These are phyloP conservation scores for Pangasius larnaudii DNA, from an alignment of 2,797 vertebrate species.

Conservation along the genomic window DNA sequence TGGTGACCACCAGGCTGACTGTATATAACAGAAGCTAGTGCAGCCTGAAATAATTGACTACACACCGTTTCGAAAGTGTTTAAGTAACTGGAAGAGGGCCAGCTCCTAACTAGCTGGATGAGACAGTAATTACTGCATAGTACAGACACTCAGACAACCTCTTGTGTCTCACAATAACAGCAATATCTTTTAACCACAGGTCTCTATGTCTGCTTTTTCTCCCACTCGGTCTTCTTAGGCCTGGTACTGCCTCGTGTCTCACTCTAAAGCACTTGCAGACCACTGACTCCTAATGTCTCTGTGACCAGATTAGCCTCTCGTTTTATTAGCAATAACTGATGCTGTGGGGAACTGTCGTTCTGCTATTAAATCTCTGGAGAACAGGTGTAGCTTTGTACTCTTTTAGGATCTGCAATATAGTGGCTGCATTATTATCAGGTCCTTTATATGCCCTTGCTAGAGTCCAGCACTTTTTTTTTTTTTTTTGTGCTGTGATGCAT, in stretches of 20 bases:
- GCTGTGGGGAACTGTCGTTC: neutral
- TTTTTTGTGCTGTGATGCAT: neutral
- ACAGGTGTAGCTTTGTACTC: neutral
- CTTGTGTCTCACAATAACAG: constrained; percentile 57
- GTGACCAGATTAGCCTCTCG: constrained; percentile 30
- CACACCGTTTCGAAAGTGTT: constrained; percentile 2
- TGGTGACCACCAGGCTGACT: neutral
- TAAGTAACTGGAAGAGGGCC: neutral
- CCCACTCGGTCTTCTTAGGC: neutral
- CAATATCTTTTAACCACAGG: constrained; percentile 56
- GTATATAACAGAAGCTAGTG: neutral
- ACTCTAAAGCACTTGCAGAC: constrained; percentile 9
- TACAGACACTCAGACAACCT: constrained; percentile 49
- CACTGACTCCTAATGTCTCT: constrained; percentile 14
- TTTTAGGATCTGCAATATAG: constrained; percentile 1
- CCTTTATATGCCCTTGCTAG: neutral
- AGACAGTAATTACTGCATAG: constrained; percentile 26
- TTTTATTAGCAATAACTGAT: constrained; percentile 36
- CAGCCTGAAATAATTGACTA: neutral
- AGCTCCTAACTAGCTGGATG: constrained; percentile 12
- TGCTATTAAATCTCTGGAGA: neutral
- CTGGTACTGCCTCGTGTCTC: neutral
- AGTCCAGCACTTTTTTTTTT: constrained; percentile 2
- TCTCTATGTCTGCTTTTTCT: constrained; percentile 51
- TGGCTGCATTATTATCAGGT: neutral